phyloP scores from a whole-genome alignment of 2,113 vertebrate genomes.

The Sakesphorus luctuosus region DNA sequence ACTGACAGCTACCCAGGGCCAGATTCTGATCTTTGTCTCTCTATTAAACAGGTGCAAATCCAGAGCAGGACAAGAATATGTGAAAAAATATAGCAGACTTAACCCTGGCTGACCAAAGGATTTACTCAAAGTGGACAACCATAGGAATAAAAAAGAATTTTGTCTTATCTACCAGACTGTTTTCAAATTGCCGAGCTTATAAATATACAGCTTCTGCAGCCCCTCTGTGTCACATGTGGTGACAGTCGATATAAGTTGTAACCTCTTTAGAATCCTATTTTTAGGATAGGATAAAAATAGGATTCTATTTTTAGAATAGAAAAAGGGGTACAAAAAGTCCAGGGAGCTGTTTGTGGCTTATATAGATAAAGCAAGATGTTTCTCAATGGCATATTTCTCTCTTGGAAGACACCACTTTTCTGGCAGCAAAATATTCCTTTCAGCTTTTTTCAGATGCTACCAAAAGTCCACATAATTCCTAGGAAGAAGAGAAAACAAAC shows the following conservation, averaged over 20 bases:
- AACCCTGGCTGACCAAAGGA: not conserved
- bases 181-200: not conserved
- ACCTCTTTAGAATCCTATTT: not conserved
- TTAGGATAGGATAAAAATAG: no score
- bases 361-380: accelerated
- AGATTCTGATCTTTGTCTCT: not conserved
- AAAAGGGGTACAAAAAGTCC: no score
- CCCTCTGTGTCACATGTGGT: not conserved
- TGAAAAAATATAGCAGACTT: not conserved
- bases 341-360: not conserved
- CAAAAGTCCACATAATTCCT: not conserved
- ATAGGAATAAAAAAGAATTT: not conserved
- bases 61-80: not conserved
- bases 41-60: not conserved
- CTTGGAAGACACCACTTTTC: not conserved
- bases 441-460: not conserved
- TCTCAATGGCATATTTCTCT: not conserved
- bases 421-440: not conserved
- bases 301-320: no score
- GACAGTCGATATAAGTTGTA: accelerated
- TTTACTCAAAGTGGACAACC: not conserved
- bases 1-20: not conserved
- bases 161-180: accelerated
- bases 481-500: not conserved
- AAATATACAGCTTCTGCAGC: not conserved